These are phyloP conservation scores for Lutjanus argentimaculatus DNA, from an alignment of 2,797 vertebrate species.

Conservation along the genomic window DNA sequence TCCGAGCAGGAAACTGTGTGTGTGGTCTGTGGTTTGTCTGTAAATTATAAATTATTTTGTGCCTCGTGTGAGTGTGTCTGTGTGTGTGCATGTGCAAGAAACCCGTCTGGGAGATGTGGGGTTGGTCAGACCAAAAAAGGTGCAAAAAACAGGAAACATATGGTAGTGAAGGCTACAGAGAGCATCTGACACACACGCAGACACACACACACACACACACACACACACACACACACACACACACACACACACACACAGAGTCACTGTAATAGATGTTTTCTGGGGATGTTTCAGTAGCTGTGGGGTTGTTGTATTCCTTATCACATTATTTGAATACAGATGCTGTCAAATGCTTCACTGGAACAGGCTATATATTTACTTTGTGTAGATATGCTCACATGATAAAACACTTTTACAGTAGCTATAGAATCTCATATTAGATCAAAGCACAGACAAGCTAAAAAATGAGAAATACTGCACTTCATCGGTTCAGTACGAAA, in stretches of 20 bases:
- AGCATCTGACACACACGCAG: slow-evolving; percentile 6
- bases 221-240: slow-evolving; percentile 13
- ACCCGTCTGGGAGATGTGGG: slow-evolving; percentile 32
- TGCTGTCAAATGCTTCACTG: not conserved
- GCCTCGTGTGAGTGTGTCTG: slow-evolving; percentile 19
- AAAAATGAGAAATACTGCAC: not conserved
- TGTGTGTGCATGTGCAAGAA: slow-evolving; percentile 18
- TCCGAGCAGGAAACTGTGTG: slow-evolving; percentile 46
- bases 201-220: not conserved
- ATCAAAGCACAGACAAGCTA: not conserved
- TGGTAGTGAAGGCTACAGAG: slow-evolving; percentile 47
- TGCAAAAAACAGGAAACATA: slow-evolving; percentile 72
- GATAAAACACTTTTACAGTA: not conserved
- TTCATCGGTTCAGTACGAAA: not conserved
- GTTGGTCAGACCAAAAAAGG: slow-evolving; percentile 47
- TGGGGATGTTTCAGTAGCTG: not conserved
- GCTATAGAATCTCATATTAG: not conserved
- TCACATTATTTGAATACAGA: slow-evolving; percentile 20
- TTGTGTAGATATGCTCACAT: not conserved
- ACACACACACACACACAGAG: slow-evolving; percentile 12
- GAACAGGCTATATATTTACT: slow-evolving; percentile 10
- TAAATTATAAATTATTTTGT: slow-evolving; percentile 54
- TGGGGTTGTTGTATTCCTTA: slow-evolving; percentile 12
- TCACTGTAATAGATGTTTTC: slow-evolving; percentile 2
- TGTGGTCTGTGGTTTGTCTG: slow-evolving; percentile 45